Conservation (phyloP, 92 coral and sea anemone species). For the Bergia sp. region DNA sequence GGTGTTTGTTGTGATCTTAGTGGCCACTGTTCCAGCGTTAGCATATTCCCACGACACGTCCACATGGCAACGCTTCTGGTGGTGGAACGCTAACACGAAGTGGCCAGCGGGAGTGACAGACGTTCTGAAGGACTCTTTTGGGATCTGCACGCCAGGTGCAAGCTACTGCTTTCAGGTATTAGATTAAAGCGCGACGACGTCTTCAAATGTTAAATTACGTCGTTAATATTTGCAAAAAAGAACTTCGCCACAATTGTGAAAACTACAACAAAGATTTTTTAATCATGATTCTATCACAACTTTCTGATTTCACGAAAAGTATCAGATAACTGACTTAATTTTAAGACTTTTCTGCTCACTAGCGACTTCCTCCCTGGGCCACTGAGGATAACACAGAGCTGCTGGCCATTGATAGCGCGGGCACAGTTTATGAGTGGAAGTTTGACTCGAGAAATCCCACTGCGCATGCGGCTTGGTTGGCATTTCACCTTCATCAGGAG, state of each 20-base stretch:
- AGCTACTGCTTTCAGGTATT: constrained; percentile 56
- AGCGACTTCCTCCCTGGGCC: constrained; percentile 71
- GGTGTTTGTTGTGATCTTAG: neutral
- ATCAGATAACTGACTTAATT: neutral
- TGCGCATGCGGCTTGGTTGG: constrained; percentile 84
- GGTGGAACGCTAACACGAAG: constrained; percentile 65
- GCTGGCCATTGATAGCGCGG: constrained; percentile 70
- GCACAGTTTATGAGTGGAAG: constrained; percentile 77
- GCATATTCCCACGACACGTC: constrained; percentile 46
- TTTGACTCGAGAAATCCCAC: constrained; percentile 74
- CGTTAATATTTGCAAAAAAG: too few species aligned
- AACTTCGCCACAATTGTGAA: too few species aligned
- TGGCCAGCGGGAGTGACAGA: constrained; percentile 73
- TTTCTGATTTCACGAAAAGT: too few species aligned
- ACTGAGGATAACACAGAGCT: constrained; percentile 66
- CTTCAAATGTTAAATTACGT: too few species aligned
- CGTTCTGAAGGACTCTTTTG: constrained; percentile 62
- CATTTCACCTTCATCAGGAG: constrained; percentile 68
- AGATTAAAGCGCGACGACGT: too few species aligned
- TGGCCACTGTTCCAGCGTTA: neutral
- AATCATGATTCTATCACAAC: too few species aligned
- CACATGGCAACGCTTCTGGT: constrained; percentile 79
- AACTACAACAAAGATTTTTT: too few species aligned
- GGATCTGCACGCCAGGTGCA: constrained; percentile 51
- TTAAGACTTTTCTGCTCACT: neutral